These are phyloP conservation scores for Drosophila nasuta DNA, from an alignment of 1,140 invertebrate species.

Conservation along the genomic window DNA sequence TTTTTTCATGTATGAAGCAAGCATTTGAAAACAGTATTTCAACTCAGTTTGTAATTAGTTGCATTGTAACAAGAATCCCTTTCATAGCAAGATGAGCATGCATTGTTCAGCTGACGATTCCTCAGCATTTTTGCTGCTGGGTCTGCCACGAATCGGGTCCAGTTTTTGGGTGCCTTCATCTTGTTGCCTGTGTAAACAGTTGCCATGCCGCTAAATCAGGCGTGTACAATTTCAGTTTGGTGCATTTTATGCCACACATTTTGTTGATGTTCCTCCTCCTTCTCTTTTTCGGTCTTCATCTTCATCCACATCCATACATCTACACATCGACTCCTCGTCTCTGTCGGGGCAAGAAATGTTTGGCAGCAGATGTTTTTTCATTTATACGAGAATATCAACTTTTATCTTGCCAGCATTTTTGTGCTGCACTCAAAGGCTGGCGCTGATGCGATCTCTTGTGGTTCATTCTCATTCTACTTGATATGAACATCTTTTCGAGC, in stretches of 20 bases:
- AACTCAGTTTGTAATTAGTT: too few species aligned
- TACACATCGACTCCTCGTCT: conserved; percentile 1
- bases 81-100: not conserved
- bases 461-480: conserved; percentile 10
- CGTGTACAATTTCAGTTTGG: conserved; percentile 63
- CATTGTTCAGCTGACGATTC: not conserved
- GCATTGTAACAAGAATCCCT: not conserved
- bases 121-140: conserved; percentile 16
- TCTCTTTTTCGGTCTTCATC: conserved; percentile 17
- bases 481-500: conserved; percentile 26
- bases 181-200: conserved; percentile 63
- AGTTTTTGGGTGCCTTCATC: conserved; percentile 42
- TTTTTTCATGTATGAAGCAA: too few species aligned
- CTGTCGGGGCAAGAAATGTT: conserved; percentile 46
- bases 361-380: conserved; percentile 66
- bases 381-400: conserved; percentile 54
- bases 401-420: conserved; percentile 55
- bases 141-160: conserved; percentile 22
- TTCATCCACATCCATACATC: not conserved
- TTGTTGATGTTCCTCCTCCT: conserved; percentile 37
- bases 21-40: too few species aligned
- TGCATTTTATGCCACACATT: conserved; percentile 64
- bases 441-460: conserved; percentile 52
- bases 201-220: conserved; percentile 64
- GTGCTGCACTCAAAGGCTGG: conserved; percentile 40